A percentile compares a stretch with the other conserved stretches of the same genome.
phyloP scores from a whole-genome alignment of 1,140 invertebrate genomes.

The Gryllus bimaculatus region DNA sequence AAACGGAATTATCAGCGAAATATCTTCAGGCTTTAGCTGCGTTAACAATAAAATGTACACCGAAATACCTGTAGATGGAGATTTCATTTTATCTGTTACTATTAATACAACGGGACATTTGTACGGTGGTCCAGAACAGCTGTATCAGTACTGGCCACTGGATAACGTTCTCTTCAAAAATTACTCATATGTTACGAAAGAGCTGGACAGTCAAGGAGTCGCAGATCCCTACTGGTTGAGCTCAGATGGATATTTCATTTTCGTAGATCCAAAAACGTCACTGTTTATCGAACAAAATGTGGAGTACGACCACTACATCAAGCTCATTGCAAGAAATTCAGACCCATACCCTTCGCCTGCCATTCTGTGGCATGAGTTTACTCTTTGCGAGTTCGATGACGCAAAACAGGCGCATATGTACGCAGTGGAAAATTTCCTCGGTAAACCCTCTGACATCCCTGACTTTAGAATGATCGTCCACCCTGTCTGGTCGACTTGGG shows the following conservation, averaged over 20 bases:
- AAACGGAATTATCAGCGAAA: too few species aligned
- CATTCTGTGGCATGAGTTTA: conserved; percentile 24
- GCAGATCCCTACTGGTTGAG: conserved; percentile 69
- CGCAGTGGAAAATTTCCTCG: conserved; percentile 45
- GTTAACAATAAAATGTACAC: too few species aligned
- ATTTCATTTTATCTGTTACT: too few species aligned
- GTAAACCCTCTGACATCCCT: conserved; percentile 53
- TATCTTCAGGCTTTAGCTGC: too few species aligned
- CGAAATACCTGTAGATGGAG: too few species aligned
- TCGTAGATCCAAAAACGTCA: conserved; percentile 49
- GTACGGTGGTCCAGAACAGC: conserved; percentile 13
- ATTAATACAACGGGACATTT: neutral
- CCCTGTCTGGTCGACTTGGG: conserved; percentile 91
- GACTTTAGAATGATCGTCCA: conserved; percentile 59
- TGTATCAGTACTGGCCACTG: conserved; percentile 16
- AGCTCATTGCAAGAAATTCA: conserved; percentile 46
- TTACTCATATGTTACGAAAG: conserved; percentile 14
- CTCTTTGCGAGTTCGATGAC: conserved; percentile 40
- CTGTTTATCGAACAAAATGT: conserved; percentile 64
- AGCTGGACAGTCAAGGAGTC: conserved; percentile 35
- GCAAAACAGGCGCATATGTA: conserved; percentile 50
- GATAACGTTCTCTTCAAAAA: neutral
- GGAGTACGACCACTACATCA: conserved; percentile 34
- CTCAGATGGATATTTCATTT: conserved; percentile 53
- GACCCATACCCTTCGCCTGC: conserved; percentile 36